These are phyloP conservation scores for Daubentonia madagascariensis DNA, from an alignment of 2,113 vertebrate species.

Conservation along the genomic window DNA sequence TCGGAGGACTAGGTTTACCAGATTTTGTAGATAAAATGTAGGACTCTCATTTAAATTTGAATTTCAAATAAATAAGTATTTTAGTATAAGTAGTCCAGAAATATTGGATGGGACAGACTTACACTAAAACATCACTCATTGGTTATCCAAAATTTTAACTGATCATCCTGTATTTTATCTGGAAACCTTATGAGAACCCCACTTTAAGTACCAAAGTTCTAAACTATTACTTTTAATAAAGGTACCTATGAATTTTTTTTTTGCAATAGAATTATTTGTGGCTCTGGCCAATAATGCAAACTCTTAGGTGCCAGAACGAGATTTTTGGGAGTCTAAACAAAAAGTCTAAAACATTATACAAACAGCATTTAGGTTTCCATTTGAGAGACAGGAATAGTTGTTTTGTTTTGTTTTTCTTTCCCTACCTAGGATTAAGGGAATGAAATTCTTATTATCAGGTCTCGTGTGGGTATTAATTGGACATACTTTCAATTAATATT, in stretches of 20 bases:
- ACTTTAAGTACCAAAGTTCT: background rate
- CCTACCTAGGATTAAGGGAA: background rate
- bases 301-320: background rate
- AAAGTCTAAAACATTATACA: background rate
- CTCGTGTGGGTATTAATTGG: background rate
- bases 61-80: background rate
- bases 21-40: background rate
- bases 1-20: background rate
- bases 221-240: background rate
- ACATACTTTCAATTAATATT: background rate
- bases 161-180: background rate
- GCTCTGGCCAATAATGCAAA: background rate
- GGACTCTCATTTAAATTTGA: background rate
- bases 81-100: background rate
- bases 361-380: background rate
- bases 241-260: background rate
- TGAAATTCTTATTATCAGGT: background rate
- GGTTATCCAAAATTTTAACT: background rate
- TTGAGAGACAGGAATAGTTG: background rate
- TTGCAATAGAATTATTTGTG: background rate
- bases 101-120: background rate
- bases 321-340: background rate
- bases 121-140: background rate
- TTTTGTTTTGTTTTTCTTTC: background rate
- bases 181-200: background rate